Conservation (phyloP, 92 coral and sea anemone genomes). For the Palythoa caribaeorum region DNA sequence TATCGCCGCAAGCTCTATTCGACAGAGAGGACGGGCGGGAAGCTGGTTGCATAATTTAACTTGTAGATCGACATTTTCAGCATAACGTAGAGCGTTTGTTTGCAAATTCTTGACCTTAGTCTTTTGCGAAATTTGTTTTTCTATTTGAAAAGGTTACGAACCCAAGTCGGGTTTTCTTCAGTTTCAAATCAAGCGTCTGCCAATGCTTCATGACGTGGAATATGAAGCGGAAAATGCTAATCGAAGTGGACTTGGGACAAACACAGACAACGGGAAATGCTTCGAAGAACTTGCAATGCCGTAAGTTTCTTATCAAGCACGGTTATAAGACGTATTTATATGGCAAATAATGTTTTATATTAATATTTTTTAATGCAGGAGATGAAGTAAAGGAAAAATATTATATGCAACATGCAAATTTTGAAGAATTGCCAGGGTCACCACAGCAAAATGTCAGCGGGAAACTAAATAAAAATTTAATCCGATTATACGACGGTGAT, state of each 20-base stretch:
- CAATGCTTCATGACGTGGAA: conserved; percentile 88
- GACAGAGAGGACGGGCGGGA: too few relatives aligned
- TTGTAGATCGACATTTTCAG: too few relatives aligned
- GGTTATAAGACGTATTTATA: neutral
- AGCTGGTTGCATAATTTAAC: too few relatives aligned
- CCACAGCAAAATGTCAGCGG: neutral
- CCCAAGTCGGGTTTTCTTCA: conserved; percentile 87
- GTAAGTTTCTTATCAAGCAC: conserved; percentile 56
- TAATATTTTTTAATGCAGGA: too few relatives aligned
- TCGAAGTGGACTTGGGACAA: neutral
- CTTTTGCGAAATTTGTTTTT: neutral
- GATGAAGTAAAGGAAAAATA: too few relatives aligned
- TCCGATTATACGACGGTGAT: neutral
- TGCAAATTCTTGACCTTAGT: neutral
- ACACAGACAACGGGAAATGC: neutral
- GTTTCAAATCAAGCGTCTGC: conserved; percentile 85
- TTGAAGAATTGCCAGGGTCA: neutral
- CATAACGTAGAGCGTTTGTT: neutral
- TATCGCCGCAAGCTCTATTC: too few relatives aligned
- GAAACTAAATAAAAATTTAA: too few relatives aligned
- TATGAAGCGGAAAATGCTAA: conserved; percentile 39
- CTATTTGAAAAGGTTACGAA: conserved; percentile 71
- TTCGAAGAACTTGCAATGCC: conserved; percentile 96
- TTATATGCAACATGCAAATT: neutral
- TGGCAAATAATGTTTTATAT: neutral